phyloP scores from a whole-genome alignment of 2,113 vertebrate genomes.

The Petrocephalus microphthalmus region DNA sequence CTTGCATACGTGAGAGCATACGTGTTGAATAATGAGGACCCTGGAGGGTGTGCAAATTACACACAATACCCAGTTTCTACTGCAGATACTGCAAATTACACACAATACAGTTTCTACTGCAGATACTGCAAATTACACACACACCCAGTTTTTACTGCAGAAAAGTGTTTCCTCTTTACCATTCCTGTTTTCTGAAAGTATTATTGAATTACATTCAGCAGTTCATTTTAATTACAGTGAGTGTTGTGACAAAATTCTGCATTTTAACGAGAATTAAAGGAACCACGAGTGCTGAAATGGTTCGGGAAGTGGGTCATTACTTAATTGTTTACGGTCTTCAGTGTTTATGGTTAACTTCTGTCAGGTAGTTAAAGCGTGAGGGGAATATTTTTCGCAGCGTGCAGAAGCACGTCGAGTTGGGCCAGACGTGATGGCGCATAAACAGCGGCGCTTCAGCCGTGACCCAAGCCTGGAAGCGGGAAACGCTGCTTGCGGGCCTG shows the following conservation, averaged over 20 bases:
- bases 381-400: not conserved
- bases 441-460: not conserved
- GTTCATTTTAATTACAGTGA: not conserved
- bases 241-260: not conserved
- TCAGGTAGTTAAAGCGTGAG: not conserved
- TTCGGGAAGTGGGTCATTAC: not conserved
- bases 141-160: not conserved
- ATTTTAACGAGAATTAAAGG: not conserved
- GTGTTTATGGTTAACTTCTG: not conserved
- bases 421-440: not conserved
- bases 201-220: not conserved
- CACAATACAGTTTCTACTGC: not conserved
- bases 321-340: not conserved
- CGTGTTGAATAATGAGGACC: not conserved
- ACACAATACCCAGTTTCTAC: not conserved
- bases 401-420: not conserved
- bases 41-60: not conserved
- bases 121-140: not conserved
- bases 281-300: not conserved
- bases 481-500: not conserved
- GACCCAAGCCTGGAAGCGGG: not conserved
- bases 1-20: not conserved
- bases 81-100: not conserved
- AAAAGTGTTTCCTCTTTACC: not conserved
- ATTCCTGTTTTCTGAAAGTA: not conserved